Percentiles rank a stretch among this genome's conserved stretches.
These are phyloP conservation scores for Phortica okadai DNA, from an alignment of 2,888 invertebrate genomes.

Conservation along the genomic window DNA sequence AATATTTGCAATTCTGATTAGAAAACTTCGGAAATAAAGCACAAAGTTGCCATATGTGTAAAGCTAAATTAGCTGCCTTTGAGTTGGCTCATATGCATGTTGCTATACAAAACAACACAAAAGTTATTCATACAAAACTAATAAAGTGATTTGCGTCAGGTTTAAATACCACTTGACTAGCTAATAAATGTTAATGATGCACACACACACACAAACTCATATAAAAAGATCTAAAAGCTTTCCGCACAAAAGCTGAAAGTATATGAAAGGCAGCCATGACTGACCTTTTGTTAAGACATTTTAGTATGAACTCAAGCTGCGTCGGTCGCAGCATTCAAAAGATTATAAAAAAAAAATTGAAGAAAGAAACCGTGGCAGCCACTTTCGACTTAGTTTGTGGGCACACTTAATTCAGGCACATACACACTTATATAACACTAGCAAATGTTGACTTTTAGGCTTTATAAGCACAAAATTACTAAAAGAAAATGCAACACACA, in stretches of 20 bases:
- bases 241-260: background rate
- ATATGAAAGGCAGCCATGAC: background rate
- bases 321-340: background rate
- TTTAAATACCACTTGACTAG: constrained; percentile 4
- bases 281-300: constrained; percentile 6
- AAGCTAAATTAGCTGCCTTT: background rate
- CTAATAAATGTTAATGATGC: constrained; percentile 20
- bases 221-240: background rate
- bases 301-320: constrained; percentile 6
- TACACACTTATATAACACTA: background rate
- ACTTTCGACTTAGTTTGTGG: constrained; percentile 18
- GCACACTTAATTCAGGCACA: constrained; percentile 9
- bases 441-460: constrained; percentile 17
- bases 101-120: background rate
- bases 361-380: background rate
- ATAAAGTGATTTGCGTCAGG: background rate
- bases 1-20: background rate
- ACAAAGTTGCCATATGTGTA: background rate
- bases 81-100: background rate
- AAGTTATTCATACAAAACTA: background rate
- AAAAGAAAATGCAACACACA: constrained; percentile 1
- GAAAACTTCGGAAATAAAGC: background rate
- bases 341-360: background rate
- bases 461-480: constrained; percentile 5
- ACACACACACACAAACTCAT: background rate